A percentile compares a stretch with the other conserved stretches of the same genome.
These are phyloP conservation scores for Anthopleura xanthogrammica DNA, from an alignment of 92 coral and sea anemone species.

Conservation along the genomic window DNA sequence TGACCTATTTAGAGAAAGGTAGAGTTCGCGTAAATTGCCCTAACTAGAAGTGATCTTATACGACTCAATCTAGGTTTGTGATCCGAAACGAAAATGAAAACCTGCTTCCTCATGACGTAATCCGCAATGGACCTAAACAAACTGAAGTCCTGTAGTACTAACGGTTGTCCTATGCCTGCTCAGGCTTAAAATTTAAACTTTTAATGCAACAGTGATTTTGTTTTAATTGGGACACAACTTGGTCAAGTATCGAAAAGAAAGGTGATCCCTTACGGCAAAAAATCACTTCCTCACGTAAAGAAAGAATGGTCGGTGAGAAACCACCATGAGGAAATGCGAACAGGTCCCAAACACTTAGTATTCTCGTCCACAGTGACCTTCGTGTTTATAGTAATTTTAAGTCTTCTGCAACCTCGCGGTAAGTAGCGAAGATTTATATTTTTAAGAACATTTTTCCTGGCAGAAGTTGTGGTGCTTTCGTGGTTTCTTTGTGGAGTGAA, in stretches of 20 bases:
- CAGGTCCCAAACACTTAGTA: conserved; percentile 33
- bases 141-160: not conserved
- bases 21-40: conserved; percentile 34
- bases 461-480: not conserved
- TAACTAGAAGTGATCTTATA: conserved; percentile 34
- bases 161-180: conserved; percentile 24
- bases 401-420: conserved; percentile 43
- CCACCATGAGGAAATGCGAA: conserved; percentile 76
- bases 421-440: conserved; percentile 1
- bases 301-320: conserved; percentile 36
- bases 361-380: conserved; percentile 25
- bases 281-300: not conserved
- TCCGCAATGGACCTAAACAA: conserved; percentile 37
- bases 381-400: conserved; percentile 15
- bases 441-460: not conserved
- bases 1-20: conserved; percentile 9
- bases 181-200: conserved; percentile 31
- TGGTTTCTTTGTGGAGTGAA: not conserved
- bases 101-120: conserved; percentile 77
- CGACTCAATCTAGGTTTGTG: conserved; percentile 14
- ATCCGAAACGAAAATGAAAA: conserved; percentile 33
- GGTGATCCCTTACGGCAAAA: conserved; percentile 4
- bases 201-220: conserved; percentile 50
- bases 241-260: conserved; percentile 21
- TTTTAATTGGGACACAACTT: conserved; percentile 16